phyloP scores from a whole-genome alignment of 2,888 invertebrate species.

The Phymatocera aterrima region DNA sequence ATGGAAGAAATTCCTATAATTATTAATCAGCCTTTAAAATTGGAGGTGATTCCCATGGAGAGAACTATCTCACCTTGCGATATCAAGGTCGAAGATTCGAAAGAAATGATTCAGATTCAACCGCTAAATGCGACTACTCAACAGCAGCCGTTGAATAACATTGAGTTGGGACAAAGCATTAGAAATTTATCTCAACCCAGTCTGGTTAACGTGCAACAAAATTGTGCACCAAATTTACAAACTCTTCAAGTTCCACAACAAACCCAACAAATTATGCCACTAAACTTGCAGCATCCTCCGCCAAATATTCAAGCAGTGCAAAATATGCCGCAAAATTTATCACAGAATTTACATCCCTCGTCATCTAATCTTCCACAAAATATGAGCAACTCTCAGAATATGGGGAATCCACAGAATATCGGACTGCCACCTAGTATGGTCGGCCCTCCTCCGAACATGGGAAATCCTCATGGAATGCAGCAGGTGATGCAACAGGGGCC shows the following conservation, averaged over 20 bases:
- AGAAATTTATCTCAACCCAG: constrained; percentile 71
- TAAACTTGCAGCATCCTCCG: constrained; percentile 69
- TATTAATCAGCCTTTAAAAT: constrained; percentile 60
- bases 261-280: constrained; percentile 61
- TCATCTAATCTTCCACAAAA: constrained; percentile 56
- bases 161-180: constrained; percentile 60
- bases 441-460: constrained; percentile 24
- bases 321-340: constrained; percentile 66
- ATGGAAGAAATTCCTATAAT: constrained; percentile 63
- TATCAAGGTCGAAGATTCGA: constrained; percentile 39
- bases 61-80: constrained; percentile 31
- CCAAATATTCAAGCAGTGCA: constrained; percentile 64
- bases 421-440: constrained; percentile 51
- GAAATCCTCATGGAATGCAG: constrained; percentile 54
- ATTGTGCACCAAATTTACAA: constrained; percentile 46
- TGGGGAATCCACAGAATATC: constrained; percentile 38
- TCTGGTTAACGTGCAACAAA: constrained; percentile 7
- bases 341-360: constrained; percentile 56
- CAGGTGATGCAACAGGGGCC: constrained; percentile 60
- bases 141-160: constrained; percentile 59
- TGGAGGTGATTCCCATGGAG: constrained; percentile 34
- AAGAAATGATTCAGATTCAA: constrained; percentile 44
- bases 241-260: constrained; percentile 63
- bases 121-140: constrained; percentile 68
- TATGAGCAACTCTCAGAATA: too few species aligned